These are phyloP conservation scores for Megastigmus dorsalis DNA, from an alignment of 2,888 invertebrate genomes.

Conservation along the genomic window DNA sequence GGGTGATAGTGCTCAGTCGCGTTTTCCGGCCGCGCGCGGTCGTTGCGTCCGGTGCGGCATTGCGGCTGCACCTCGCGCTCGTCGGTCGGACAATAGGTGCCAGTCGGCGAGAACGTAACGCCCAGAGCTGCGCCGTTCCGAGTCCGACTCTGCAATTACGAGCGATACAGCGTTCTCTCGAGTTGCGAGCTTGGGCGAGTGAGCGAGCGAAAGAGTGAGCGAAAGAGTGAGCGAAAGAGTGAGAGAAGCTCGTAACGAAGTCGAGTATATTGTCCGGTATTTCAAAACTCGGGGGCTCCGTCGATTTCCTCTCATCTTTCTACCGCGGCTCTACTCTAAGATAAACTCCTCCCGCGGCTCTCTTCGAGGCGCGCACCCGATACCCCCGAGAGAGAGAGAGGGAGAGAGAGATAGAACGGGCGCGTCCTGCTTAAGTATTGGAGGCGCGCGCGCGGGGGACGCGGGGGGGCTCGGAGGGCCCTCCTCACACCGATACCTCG, in stretches of 20 bases:
- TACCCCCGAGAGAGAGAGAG: slow-evolving; percentile 9
- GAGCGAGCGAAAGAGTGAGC: too few relatives aligned
- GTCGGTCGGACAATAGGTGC: slow-evolving; percentile 57
- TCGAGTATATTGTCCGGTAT: slow-evolving; percentile 70
- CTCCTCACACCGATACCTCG: too few relatives aligned
- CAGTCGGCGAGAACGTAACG: slow-evolving; percentile 62
- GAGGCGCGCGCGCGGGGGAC: not conserved
- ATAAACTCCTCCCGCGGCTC: slow-evolving; percentile 27
- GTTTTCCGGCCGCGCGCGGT: too few relatives aligned
- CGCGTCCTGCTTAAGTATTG: slow-evolving; percentile 6
- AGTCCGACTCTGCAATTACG: slow-evolving; percentile 72
- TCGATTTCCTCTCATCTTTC: slow-evolving; percentile 21
- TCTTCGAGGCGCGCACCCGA: not conserved
- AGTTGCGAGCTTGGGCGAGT: too few relatives aligned
- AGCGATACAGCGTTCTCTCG: slow-evolving; percentile 71
- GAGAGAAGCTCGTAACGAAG: slow-evolving; percentile 69
- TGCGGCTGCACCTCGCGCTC: too few relatives aligned
- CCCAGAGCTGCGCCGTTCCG: slow-evolving; percentile 67
- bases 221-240: too few relatives aligned
- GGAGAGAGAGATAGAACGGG: too few relatives aligned
- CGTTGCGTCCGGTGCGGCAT: too few relatives aligned
- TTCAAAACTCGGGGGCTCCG: slow-evolving; percentile 59
- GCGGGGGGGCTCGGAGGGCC: too few relatives aligned
- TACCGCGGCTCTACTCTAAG: not conserved
- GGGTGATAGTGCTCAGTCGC: too few relatives aligned